Conservation (phyloP, 2,797 vertebrate species). For the Gorsachius magnificus region DNA sequence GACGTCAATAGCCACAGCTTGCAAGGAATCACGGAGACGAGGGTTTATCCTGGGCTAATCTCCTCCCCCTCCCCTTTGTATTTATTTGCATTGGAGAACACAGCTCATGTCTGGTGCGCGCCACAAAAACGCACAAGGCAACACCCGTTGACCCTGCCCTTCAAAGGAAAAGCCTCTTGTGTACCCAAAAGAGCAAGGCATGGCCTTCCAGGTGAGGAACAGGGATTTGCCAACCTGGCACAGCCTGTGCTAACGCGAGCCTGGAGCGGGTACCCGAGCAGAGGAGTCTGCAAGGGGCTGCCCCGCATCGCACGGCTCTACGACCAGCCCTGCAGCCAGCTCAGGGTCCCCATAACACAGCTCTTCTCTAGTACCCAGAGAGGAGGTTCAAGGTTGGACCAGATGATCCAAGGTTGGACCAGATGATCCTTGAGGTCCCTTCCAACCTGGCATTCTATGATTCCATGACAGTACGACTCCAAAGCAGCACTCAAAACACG, state of each 20-base stretch:
- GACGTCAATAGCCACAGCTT: not conserved
- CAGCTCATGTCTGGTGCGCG: accelerated
- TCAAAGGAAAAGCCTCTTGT: accelerated
- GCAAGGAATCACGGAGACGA: not conserved
- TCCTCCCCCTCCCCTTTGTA: not conserved
- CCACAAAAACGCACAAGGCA: not conserved
- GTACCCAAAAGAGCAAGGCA: not conserved
- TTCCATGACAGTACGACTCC: not conserved
- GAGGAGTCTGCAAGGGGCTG: not conserved
- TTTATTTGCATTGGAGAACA: not conserved
- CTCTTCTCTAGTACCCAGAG: accelerated
- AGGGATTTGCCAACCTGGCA: not conserved
- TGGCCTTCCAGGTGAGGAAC: not conserved
- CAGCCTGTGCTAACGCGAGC: accelerated
- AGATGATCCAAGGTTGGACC: too few species aligned
- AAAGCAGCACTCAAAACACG: not conserved
- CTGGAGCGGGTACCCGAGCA: accelerated
- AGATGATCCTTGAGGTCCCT: too few species aligned
- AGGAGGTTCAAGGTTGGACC: too few species aligned
- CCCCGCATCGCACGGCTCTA: not conserved
- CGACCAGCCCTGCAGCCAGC: not conserved
- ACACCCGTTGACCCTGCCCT: not conserved
- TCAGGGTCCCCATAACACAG: accelerated
- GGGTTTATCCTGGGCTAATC: not conserved
- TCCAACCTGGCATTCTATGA: too few species aligned